Evolutionary conservation across 2,888 invertebrate species (phyloP).

Genomic region (Halocaridina rubra): DNA sequence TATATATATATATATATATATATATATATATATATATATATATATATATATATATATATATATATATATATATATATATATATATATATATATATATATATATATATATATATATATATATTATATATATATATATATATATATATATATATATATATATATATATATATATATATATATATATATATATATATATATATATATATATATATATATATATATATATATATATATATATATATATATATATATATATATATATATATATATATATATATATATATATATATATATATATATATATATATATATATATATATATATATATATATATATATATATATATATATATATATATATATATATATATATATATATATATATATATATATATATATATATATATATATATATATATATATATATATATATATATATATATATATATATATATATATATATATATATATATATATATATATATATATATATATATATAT

Average conservation of each 20-base stretch:
- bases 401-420: no score
- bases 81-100: not conserved
- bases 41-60: not conserved
- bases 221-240: not conserved
- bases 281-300: constrained; percentile 5
- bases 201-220: not conserved
- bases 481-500: not conserved
- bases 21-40: no score
- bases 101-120: not conserved
- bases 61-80: not conserved
- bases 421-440: no score
- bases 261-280: constrained; percentile 2
- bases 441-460: no score
- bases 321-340: no score
- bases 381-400: no score
- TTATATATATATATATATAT: not conserved
- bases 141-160: not conserved
- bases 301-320: not conserved
- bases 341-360: no score
- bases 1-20: no score
- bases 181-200: not conserved
- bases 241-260: not conserved
- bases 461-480: no score
- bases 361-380: no score
- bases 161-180: not conserved